Evolutionary conservation across 2,888 invertebrate species (phyloP).

Genomic region (Drosophila kuntzei): DNA sequence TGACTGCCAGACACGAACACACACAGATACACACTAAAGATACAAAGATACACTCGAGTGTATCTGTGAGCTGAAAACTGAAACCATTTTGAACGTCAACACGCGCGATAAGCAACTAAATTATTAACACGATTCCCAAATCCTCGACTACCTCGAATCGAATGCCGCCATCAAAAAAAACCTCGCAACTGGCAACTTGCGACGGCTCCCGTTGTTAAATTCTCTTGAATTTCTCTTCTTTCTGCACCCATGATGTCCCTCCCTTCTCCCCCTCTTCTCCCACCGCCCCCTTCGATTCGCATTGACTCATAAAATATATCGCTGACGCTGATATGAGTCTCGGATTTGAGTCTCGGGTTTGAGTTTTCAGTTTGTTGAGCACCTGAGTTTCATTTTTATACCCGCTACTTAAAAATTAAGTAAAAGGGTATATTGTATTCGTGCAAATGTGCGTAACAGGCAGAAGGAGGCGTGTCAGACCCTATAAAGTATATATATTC

Average conservation of each 20-base stretch:
- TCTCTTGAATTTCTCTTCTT: conserved; percentile 64
- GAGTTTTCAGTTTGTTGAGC: conserved; percentile 1
- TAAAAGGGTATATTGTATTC: no score
- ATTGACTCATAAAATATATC: conserved; percentile 77
- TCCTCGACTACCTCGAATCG: conserved; percentile 17
- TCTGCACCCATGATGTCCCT: conserved; percentile 47
- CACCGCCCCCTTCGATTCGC: conserved; percentile 16
- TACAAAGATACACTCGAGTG: not conserved
- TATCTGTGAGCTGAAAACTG: conserved; percentile 37
- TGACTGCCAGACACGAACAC: conserved; percentile 19
- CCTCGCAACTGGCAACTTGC: not conserved
- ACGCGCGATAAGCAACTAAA: conserved; percentile 82
- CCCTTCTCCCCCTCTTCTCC: not conserved
- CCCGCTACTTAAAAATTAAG: no score
- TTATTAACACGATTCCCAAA: conserved; percentile 78
- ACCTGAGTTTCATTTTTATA: conserved; percentile 51
- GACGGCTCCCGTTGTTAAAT: conserved; percentile 69
- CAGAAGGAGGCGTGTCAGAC: no score
- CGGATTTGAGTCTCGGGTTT: not conserved
- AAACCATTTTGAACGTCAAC: conserved; percentile 81
- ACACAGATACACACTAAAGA: not conserved
- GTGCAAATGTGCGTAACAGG: no score
- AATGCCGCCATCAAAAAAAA: conserved; percentile 38
- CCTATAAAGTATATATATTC: no score
- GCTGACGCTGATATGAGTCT: conserved; percentile 59